Conservation (phyloP, 2,797 vertebrate genomes). For the Mallotus villosus region DNA sequence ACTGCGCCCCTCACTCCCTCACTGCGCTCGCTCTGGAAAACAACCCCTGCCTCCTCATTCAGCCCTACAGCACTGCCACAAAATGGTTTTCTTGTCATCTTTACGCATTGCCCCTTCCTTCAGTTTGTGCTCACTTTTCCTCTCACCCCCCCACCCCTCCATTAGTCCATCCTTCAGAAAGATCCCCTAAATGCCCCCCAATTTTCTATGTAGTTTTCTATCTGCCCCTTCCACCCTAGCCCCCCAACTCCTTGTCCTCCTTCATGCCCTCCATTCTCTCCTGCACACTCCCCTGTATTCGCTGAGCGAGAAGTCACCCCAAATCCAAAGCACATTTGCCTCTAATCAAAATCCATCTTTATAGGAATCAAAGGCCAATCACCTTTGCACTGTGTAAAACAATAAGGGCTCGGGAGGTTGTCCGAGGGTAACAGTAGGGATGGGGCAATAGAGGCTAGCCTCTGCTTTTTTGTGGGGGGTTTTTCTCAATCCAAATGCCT, state of each 20-base stretch:
- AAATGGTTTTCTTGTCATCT: constrained; percentile 71
- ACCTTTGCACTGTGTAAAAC: constrained; percentile 29
- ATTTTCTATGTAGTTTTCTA: constrained; percentile 53
- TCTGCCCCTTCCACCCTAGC: constrained; percentile 45
- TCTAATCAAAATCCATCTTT: constrained; percentile 35
- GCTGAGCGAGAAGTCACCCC: constrained; percentile 41
- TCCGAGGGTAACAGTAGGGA: constrained; percentile 46
- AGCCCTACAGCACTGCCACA: constrained; percentile 60
- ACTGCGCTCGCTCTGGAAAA: constrained; percentile 55
- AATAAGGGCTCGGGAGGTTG: constrained; percentile 39
- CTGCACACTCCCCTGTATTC: constrained; percentile 71
- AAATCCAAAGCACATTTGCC: constrained; percentile 33
- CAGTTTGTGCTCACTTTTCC: constrained; percentile 47
- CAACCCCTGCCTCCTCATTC: constrained; percentile 52
- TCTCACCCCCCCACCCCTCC: constrained; percentile 24
- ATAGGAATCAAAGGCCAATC: constrained; percentile 37
- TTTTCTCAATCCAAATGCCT: constrained; percentile 67
- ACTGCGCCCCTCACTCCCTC: constrained; percentile 24
- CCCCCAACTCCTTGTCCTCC: constrained; percentile 56
- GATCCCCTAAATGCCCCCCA: constrained; percentile 55
- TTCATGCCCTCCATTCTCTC: constrained; percentile 18
- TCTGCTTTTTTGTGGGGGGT: constrained; percentile 41
- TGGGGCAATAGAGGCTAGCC: constrained; percentile 64
- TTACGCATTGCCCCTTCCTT: constrained; percentile 57
- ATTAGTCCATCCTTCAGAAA: constrained; percentile 18